These are phyloP conservation scores for Lemur catta DNA, from an alignment of 2,797 vertebrate species.

Conservation along the genomic window DNA sequence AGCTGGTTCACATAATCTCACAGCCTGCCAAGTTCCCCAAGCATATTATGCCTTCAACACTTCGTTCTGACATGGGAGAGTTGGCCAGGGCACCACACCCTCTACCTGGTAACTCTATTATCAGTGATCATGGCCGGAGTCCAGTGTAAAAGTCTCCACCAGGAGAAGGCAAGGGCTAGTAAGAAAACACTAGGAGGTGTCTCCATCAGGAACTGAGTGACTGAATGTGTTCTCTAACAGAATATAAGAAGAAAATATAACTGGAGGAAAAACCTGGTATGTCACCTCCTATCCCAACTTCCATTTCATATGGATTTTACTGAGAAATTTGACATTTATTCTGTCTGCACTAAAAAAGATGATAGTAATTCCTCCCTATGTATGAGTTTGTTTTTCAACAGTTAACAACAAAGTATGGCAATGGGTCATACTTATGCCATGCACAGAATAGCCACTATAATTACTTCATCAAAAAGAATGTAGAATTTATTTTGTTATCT, in stretches of 20 bases:
- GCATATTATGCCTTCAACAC: background rate
- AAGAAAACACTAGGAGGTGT: background rate
- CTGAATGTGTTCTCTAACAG: background rate
- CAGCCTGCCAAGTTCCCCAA: background rate
- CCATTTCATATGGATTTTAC: constrained; percentile 53
- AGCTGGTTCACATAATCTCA: background rate
- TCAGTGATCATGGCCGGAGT: background rate
- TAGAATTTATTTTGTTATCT: background rate
- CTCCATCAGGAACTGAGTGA: background rate
- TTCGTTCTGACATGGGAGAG: background rate
- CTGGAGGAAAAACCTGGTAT: background rate
- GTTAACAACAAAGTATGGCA: constrained; percentile 39
- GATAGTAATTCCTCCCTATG: background rate
- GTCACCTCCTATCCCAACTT: constrained; percentile 19
- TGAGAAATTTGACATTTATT: constrained; percentile 49
- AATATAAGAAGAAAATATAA: constrained; percentile 17
- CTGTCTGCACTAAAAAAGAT: constrained; percentile 35
- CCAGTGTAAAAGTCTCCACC: background rate
- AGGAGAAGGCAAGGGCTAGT: background rate
- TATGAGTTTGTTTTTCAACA: constrained; percentile 40
- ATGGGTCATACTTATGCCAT: background rate
- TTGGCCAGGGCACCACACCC: background rate
- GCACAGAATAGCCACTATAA: background rate
- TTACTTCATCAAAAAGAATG: background rate
- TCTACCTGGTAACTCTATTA: background rate